Evolutionary conservation across 2,888 invertebrate species (phyloP), one percentile per base, ranked within the genome.

Genomic region (Rhodophaea formosa): DNA sequence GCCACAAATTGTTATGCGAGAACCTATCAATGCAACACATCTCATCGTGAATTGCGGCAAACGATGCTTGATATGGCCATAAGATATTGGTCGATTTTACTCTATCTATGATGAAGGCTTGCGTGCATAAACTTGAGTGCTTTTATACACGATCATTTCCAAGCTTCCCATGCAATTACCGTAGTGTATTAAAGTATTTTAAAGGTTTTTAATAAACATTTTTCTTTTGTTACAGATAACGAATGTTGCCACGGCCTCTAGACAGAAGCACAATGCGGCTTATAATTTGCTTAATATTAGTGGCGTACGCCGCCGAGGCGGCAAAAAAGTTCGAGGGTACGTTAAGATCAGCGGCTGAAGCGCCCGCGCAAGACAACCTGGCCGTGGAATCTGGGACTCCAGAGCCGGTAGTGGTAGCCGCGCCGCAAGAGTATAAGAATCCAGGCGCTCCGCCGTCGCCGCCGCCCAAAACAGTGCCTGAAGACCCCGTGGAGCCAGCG

Each of bases 281-380:
- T 72, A 69, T 90, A 72, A 74, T 90, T 64, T 86, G 87, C 83
- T 77, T 91, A 76, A 74, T 88, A 74, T 76, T 90, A 79, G 79
- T 88, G 71, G 87, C 79, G 67, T 88, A 78, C 70, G 86, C 87
- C 65, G 90, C 77, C 15, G 87, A 89, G 53, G 91, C 86, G 60
- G 89, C 90, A 52, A 90, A 89, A 76, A 89, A 87, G 70, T 91
- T 91, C 62, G 90, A 88, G 71, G 88, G 89, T 62, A 87, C 88
- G 56, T 75, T 91, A 63, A 79, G 90, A 74, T 86, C 88, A 59
- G 90, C 90, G 60, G 90, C 84, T 53, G 92, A 88, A 61, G 90
- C 92, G 57, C 92, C 92, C 44, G 82, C 88, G 16, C 91, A 91
- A 71, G 91, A 91, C 61, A 91, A 91, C 67, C 74, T 90, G 57